These are phyloP conservation scores for Petrocephalus sullivani DNA, from an alignment of 2,797 vertebrate species.

Conservation along the genomic window DNA sequence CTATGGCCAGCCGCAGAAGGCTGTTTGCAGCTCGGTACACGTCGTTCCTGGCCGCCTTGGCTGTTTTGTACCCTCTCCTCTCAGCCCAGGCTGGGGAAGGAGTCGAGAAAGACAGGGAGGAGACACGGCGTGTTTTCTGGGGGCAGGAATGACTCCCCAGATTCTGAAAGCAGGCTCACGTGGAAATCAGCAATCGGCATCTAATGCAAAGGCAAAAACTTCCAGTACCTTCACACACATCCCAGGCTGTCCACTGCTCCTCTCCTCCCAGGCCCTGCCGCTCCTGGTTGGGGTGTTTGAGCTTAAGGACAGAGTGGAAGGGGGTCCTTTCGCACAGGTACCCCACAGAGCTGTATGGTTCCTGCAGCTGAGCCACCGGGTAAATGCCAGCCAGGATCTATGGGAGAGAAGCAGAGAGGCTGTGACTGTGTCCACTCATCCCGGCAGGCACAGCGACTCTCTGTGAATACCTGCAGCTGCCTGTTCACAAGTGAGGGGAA, in stretches of 20 bases:
- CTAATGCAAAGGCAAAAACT: not conserved
- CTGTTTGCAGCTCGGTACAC: conserved; percentile 86
- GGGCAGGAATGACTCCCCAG: not conserved
- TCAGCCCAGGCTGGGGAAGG: conserved; percentile 79
- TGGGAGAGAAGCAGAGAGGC: not conserved
- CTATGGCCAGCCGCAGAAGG: conserved; percentile 76
- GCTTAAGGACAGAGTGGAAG: conserved; percentile 67
- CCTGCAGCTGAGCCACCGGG: conserved; percentile 84
- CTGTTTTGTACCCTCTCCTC: conserved; percentile 83
- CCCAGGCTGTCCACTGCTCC: conserved; percentile 80
- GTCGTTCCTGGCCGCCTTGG: conserved; percentile 80
- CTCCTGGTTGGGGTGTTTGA: conserved; percentile 63
- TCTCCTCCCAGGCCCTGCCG: conserved; percentile 39
- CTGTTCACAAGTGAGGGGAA: conserved; percentile 77
- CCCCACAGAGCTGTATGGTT: conserved; percentile 85
- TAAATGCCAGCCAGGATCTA: conserved; percentile 85
- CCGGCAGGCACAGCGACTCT: not conserved
- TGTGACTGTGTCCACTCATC: not conserved
- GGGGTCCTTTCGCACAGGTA: conserved; percentile 76
- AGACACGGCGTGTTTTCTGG: not conserved
- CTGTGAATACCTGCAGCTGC: conserved; percentile 73
- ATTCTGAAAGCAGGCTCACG: not conserved
- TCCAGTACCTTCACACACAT: conserved; percentile 79
- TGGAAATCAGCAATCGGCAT: not conserved
- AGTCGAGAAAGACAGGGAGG: not conserved